These are phyloP conservation scores for Desoria tigrina DNA, from an alignment of 2,888 invertebrate genomes.

Conservation along the genomic window DNA sequence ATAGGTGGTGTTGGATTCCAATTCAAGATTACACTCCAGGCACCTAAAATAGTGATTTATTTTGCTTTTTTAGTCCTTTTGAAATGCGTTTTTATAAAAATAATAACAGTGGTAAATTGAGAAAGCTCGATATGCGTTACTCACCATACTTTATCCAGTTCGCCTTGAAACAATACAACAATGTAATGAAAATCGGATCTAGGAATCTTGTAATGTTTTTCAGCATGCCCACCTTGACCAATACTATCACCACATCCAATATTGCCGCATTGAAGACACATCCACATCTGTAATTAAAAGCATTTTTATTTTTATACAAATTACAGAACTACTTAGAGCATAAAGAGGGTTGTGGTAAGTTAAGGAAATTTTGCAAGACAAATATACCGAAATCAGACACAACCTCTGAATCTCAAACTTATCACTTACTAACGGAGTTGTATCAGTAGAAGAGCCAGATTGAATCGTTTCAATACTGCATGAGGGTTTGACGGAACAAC, in stretches of 20 bases:
- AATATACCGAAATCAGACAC: too few species aligned
- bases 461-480: too few species aligned
- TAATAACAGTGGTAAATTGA: too few species aligned
- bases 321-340: too few species aligned
- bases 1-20: slow-evolving; percentile 23
- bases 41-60: slow-evolving; percentile 33
- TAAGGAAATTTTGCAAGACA: too few species aligned
- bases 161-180: slow-evolving; percentile 58
- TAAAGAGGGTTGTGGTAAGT: too few species aligned
- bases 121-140: slow-evolving; percentile 7
- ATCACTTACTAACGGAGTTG: too few species aligned
- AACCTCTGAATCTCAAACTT: too few species aligned
- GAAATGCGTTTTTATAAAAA: too few species aligned
- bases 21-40: slow-evolving; percentile 35
- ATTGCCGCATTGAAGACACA: slow-evolving; percentile 79
- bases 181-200: slow-evolving; percentile 75
- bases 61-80: neutral
- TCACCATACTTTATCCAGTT: slow-evolving; percentile 39
- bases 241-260: slow-evolving; percentile 74
- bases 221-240: slow-evolving; percentile 58
- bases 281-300: slow-evolving; percentile 62
- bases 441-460: too few species aligned
- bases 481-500: slow-evolving; percentile 17
- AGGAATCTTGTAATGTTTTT: slow-evolving; percentile 72
- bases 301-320: too few species aligned